Conservation (phyloP, 1,140 invertebrate genomes). For the Nasonia longicornis region DNA sequence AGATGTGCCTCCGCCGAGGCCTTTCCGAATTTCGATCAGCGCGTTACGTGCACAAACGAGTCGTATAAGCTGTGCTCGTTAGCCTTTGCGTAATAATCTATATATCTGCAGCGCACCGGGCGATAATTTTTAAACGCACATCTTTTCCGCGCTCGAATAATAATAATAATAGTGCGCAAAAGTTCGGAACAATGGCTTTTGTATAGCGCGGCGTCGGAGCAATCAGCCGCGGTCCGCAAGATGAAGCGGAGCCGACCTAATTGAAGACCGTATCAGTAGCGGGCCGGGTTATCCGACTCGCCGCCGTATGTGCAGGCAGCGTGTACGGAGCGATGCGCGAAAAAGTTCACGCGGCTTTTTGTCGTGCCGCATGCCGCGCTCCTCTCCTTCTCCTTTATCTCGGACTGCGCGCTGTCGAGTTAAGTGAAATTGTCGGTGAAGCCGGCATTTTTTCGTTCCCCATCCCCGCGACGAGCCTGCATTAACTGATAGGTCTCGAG, state of each 20-base stretch:
- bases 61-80: too few relatives aligned
- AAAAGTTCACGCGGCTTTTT: slow-evolving; percentile 8
- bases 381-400: slow-evolving; percentile 26
- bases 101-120: too few relatives aligned
- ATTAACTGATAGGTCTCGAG: slow-evolving; percentile 42
- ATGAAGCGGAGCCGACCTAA: slow-evolving; percentile 12
- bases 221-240: neutral
- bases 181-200: neutral
- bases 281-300: neutral
- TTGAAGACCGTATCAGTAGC: slow-evolving; percentile 26
- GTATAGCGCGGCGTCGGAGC: neutral
- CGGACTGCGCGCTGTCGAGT: slow-evolving; percentile 31
- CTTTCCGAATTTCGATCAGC: too few relatives aligned
- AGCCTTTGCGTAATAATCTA: too few relatives aligned
- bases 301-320: too few relatives aligned
- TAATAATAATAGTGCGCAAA: neutral
- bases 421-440: slow-evolving; percentile 44
- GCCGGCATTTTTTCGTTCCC: slow-evolving; percentile 22
- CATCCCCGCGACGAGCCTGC: neutral
- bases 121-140: too few relatives aligned
- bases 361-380: neutral
- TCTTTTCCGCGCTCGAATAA: neutral
- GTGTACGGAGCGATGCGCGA: neutral
- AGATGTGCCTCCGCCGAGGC: neutral
- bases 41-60: too few relatives aligned